Evolutionary conservation across 2,888 invertebrate genomes (phyloP).

Genomic region (Cactoblastis cactorum): DNA sequence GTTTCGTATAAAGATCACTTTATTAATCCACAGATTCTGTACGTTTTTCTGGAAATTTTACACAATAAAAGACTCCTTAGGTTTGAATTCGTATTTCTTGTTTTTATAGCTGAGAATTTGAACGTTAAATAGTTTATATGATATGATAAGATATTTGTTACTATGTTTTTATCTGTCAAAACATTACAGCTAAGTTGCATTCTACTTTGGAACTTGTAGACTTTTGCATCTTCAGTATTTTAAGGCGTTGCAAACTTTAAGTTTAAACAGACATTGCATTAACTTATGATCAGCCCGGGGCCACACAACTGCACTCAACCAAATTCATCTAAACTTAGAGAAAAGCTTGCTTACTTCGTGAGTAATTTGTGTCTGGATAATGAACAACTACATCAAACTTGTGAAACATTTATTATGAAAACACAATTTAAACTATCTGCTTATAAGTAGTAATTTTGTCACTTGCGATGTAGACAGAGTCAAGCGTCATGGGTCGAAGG

Average conservation of each 20-base stretch:
- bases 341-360: slow-evolving; percentile 19
- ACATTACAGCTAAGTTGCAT: background rate
- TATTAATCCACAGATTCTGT: too few species aligned
- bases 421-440: too few species aligned
- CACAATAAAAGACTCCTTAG: too few species aligned
- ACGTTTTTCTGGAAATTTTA: too few species aligned
- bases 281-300: slow-evolving; percentile 47
- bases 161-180: background rate
- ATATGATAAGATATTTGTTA: too few species aligned
- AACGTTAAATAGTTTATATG: too few species aligned
- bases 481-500: too few species aligned
- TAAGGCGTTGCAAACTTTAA: slow-evolving; percentile 33
- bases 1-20: background rate
- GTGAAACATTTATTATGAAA: background rate
- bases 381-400: background rate
- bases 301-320: slow-evolving; percentile 28
- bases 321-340: slow-evolving; percentile 27
- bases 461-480: too few species aligned
- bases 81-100: background rate
- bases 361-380: slow-evolving; percentile 12
- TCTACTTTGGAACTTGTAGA: background rate
- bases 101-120: too few species aligned
- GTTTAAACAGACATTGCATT: slow-evolving; percentile 39
- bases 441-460: too few species aligned
- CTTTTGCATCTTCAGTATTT: background rate